A percentile compares a stretch with the other conserved stretches of the same genome.
These are phyloP conservation scores for Geococcyx californianus DNA, from an alignment of 2,113 vertebrate genomes.

Conservation along the genomic window DNA sequence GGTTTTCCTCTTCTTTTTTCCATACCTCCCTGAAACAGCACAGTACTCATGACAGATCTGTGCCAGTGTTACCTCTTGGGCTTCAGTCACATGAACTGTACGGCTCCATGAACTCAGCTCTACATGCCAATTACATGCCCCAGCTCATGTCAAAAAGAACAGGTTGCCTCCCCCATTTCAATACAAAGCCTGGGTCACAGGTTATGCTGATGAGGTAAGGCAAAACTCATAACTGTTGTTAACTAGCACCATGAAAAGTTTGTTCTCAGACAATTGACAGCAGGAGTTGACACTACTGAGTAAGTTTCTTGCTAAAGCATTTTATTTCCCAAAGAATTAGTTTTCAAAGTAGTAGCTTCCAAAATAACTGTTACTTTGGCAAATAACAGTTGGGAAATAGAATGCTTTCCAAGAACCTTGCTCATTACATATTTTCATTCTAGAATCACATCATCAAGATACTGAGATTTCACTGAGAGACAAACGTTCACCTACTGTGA, in stretches of 20 bases:
- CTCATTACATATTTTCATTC: background rate
- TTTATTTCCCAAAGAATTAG: background rate
- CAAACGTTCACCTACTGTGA: background rate
- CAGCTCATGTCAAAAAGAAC: background rate
- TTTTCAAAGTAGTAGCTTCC: background rate
- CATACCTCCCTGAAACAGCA: background rate
- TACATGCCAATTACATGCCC: rapidly evolving
- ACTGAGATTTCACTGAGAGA: background rate
- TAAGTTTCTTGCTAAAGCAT: background rate
- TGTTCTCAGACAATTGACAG: background rate
- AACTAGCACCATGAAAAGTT: background rate
- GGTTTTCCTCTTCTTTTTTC: background rate
- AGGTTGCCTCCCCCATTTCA: background rate
- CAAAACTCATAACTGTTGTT: background rate
- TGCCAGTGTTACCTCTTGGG: background rate
- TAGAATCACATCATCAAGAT: background rate
- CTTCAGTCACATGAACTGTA: background rate
- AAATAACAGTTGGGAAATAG: background rate
- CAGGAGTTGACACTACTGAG: background rate
- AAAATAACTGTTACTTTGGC: background rate
- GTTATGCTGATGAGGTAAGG: rapidly evolving
- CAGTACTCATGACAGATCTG: background rate
- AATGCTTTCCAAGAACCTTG: background rate
- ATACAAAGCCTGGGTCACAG: background rate
- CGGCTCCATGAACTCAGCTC: background rate